phyloP scores from a whole-genome alignment of 2,113 vertebrate genomes.

The Hydropotes inermis region DNA sequence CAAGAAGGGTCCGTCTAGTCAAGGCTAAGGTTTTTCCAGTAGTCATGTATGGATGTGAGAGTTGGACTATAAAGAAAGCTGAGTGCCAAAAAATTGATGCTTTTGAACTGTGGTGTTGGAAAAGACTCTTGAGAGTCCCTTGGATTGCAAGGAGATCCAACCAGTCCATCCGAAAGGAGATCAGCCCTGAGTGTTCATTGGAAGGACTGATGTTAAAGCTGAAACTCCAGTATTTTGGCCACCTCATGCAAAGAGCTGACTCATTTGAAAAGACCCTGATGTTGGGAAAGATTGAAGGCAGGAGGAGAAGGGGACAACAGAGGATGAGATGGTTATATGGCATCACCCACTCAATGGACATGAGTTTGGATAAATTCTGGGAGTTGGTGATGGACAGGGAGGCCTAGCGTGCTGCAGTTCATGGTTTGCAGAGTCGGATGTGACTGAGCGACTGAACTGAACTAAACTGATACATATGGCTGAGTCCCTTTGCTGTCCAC shows the following conservation, averaged over 20 bases:
- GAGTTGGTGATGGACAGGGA: not conserved
- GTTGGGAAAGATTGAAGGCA: not conserved
- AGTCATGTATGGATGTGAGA: not conserved
- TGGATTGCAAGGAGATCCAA: not conserved
- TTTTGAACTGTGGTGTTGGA: not conserved
- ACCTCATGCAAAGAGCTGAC: not conserved
- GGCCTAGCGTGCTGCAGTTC: not conserved
- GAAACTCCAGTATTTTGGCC: not conserved
- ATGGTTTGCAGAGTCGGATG: not conserved
- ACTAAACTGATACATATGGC: not conserved
- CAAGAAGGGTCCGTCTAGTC: not conserved
- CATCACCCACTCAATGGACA: not conserved
- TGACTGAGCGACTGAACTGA: not conserved
- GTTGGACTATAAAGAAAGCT: not conserved
- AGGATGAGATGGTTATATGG: not conserved
- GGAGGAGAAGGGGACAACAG: not conserved
- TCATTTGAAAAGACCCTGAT: not conserved
- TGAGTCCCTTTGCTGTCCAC: not conserved
- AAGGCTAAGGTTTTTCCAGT: not conserved
- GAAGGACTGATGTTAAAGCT: not conserved
- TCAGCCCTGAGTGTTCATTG: not conserved
- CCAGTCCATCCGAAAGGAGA: not conserved
- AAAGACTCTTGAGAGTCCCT: not conserved
- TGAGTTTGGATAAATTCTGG: not conserved
- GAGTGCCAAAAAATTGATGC: accelerated